A percentile compares a stretch with the other conserved stretches of the same genome.
Conservation (phyloP, 2,888 invertebrate genomes). For the Scelioninae gen. 1 region DNA sequence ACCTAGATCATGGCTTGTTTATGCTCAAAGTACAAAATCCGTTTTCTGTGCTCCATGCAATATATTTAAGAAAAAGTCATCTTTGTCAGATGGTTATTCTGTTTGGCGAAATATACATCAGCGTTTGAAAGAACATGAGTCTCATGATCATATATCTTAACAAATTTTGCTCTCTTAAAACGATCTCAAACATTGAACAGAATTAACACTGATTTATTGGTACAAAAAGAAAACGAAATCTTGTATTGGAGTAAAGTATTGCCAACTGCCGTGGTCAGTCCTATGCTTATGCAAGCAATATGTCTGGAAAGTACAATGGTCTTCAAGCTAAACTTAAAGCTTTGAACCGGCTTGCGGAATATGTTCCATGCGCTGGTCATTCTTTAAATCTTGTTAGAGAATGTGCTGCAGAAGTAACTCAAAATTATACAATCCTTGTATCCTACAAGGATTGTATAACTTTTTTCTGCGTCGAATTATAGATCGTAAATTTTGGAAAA, state of each 20-base stretch:
- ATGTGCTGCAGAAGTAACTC: slow-evolving; percentile 72
- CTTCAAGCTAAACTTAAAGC: slow-evolving; percentile 24
- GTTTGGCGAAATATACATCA: slow-evolving; percentile 30
- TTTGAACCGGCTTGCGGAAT: slow-evolving; percentile 64
- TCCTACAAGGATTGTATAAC: slow-evolving; percentile 73
- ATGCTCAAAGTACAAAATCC: neutral
- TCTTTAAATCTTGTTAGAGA: slow-evolving; percentile 73
- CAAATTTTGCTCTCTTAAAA: slow-evolving; percentile 30
- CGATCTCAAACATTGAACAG: slow-evolving; percentile 4
- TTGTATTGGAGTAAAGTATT: slow-evolving; percentile 35
- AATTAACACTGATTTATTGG: slow-evolving; percentile 22
- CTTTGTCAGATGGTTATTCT: neutral
- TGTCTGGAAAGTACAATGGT: no score
- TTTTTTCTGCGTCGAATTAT: slow-evolving; percentile 73
- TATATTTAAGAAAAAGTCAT: slow-evolving; percentile 13
- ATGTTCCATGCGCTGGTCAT: slow-evolving; percentile 72
- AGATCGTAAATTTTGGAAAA: slow-evolving; percentile 66
- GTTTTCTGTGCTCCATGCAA: slow-evolving; percentile 13
- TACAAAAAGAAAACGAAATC: slow-evolving; percentile 21
- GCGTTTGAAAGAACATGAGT: slow-evolving; percentile 35
- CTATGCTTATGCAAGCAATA: no score
- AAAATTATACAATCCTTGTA: slow-evolving; percentile 60
- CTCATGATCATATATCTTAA: slow-evolving; percentile 21
- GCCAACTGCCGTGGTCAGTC: slow-evolving; percentile 16
- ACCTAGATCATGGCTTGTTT: slow-evolving; percentile 5